These are phyloP conservation scores for Martes martes DNA, from an alignment of 2,113 vertebrate genomes.

Conservation along the genomic window DNA sequence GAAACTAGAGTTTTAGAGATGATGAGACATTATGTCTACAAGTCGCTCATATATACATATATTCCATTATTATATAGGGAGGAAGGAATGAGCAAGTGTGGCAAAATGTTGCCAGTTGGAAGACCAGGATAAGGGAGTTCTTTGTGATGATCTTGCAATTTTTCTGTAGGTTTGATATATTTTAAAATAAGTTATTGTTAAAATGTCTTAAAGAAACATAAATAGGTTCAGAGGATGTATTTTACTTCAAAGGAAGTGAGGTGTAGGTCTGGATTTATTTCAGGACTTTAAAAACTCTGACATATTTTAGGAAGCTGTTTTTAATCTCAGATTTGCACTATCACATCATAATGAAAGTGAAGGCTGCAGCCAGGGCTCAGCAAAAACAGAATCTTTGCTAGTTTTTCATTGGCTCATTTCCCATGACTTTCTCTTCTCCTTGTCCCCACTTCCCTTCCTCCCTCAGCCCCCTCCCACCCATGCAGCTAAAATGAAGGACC, in stretches of 20 bases:
- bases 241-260: not conserved
- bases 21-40: not conserved
- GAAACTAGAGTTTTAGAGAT: not conserved
- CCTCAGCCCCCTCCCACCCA: not conserved
- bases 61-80: not conserved
- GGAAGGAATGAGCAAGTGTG: not conserved
- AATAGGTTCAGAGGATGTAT: not conserved
- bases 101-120: not conserved
- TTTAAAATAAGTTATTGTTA: constrained; percentile 6
- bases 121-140: not conserved
- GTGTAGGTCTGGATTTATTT: constrained; percentile 6
- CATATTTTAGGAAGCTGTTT: not conserved
- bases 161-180: constrained; percentile 21
- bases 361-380: not conserved
- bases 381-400: not conserved
- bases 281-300: not conserved
- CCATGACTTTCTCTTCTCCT: not conserved
- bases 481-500: not conserved
- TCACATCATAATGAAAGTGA: not conserved
- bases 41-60: not conserved
- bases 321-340: not conserved
- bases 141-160: not conserved
- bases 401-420: not conserved
- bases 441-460: not conserved
- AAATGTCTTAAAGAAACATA: constrained; percentile 4